Conservation (phyloP, 2,888 invertebrate genomes). For the Chrysomela aeneicollis region DNA sequence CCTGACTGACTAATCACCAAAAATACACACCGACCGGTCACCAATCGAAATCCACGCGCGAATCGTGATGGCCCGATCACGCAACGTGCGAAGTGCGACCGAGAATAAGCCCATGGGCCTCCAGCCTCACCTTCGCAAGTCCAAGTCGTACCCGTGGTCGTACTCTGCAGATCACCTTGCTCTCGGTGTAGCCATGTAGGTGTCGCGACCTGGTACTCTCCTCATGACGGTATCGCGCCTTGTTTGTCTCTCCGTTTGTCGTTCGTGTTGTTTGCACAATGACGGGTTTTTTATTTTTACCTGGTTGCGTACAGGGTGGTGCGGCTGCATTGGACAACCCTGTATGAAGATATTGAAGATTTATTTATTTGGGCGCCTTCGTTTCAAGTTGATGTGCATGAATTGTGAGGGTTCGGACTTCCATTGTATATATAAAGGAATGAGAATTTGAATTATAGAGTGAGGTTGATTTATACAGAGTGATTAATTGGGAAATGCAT, state of each 20-base stretch:
- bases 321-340: neutral
- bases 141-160: conserved; percentile 34
- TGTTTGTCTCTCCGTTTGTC: conserved; percentile 31
- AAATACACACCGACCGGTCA: conserved; percentile 20
- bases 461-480: too few species aligned
- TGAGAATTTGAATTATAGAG: too few species aligned
- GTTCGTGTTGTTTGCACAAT: conserved; percentile 7
- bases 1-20: neutral
- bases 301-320: neutral
- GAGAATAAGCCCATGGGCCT: conserved; percentile 30
- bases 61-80: conserved; percentile 10
- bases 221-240: conserved; percentile 28
- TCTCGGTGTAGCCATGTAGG: conserved; percentile 39
- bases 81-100: conserved; percentile 31
- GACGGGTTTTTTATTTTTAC: conserved; percentile 1
- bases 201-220: conserved; percentile 36
- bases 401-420: too few species aligned
- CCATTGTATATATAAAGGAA: too few species aligned
- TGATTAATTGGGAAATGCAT: too few species aligned
- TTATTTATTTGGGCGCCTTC: too few species aligned
- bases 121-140: conserved; percentile 37
- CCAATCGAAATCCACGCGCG: conserved; percentile 24
- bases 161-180: conserved; percentile 41
- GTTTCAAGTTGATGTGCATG: too few species aligned
- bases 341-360: too few species aligned